Base-by-base conservation (phyloP, 1,140 invertebrate genomes). In the Eumeta japonica region DNA sequence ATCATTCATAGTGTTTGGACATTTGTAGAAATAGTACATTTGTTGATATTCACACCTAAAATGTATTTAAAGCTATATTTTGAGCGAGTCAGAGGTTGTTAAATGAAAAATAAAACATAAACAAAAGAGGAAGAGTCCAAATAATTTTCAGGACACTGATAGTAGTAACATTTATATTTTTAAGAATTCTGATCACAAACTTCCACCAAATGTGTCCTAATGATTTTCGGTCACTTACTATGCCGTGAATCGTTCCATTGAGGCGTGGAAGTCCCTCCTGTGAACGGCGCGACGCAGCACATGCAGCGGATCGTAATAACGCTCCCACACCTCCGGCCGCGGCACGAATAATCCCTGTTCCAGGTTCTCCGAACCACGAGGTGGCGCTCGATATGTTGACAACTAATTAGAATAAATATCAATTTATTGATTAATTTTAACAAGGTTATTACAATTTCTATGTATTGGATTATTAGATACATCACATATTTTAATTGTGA, bases 331-430 rank as follows among this genome's bases (percentile, higher is more conserved):
- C 14, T 81, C 76, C 18, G 88, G 79, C 67, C 90, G 90, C 7
- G 94, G 94, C 28, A 89, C 86, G 70, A 97, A 98, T 75, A 93
- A 88, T 10, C 94, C 94, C 66, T 98, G 94, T 55, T 94, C 88
- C 78, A 97, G 86, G 43, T 87, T 89, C 67, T 81, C 79, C 0
- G 79, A 80, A 2, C 78, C 76, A 24, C 64, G 61, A 0, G 79
- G 78, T 11, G 79, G 80, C 2, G 78, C 74, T 35, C 78, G 77
- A 48, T 81, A 81, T 3, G 75, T 75, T 10, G 80, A 81, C 12
- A 80, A 50, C 64, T 80, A 47, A n/a, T n/a, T n/a, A n/a, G n/a
- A n/a, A n/a, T n/a, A n/a, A n/a, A n/a, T n/a, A n/a, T 10, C 36
- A 42, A 10, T 17, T 27, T 19, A 16, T 9, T 19, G 10, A 19